Evolutionary conservation across 2,888 invertebrate genomes (phyloP), one percentile per base, ranked within the genome.

Genomic region (Pycnomerus fuliginosus): DNA sequence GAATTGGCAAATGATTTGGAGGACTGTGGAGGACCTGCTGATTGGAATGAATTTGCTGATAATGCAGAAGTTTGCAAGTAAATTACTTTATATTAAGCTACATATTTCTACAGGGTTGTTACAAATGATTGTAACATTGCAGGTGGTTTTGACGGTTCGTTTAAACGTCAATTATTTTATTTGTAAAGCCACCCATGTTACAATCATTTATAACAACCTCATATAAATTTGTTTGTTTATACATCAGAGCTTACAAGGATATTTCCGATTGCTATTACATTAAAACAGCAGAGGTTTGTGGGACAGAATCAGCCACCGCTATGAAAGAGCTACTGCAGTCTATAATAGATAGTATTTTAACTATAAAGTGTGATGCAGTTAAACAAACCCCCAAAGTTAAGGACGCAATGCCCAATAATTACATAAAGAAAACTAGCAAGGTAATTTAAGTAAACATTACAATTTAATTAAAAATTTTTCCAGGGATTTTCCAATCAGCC

Each of bases 21-120:
- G 30, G 72, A 74, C 48, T 80, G 79, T 50, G 72, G 71, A 50
- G 79, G 77, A 0, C 68, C 74, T 2, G 69, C 76, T 1, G 79
- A 79, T 61, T 80, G 79, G 79, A 75, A 71, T 47, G 78, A 79
- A 61, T 69, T 71, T 33, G 55, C 60, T 13, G 72, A 74, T 40
- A 52, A 64, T 22, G 53, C 58, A n/a, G 60, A 66, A 39, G 65
- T 75, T 16, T 79, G 79, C 64, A 66, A 67, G 44, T 44, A 39
- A 28, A 13, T 1, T 3, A 3, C 7, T 3, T 31, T 34, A 24
- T 25, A 35, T n/a, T n/a, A 11, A 32, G n/a, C 22, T 32, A 14
- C 13, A 11, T 24, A 13, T n/a, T n/a, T n/a, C n/a, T n/a, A n/a
- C n/a, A n/a, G n/a, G n/a, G n/a, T n/a, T n/a, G n/a, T n/a, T n/a